phyloP scores from a whole-genome alignment of 2,888 invertebrate species.

The Euplexia lucipara region DNA sequence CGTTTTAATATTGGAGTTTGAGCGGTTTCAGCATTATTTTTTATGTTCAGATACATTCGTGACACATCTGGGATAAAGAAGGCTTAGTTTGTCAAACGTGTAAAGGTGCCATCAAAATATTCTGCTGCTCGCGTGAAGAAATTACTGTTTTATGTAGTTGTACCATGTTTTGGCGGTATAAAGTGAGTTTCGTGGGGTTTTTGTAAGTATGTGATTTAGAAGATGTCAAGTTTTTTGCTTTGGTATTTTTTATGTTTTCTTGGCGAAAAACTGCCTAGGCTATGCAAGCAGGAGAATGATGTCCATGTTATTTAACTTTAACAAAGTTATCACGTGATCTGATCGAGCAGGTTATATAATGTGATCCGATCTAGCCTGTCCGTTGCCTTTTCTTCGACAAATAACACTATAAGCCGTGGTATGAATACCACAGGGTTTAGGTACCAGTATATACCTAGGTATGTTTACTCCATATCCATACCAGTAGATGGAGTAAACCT shows the following conservation, averaged over 20 bases:
- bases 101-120: constrained; percentile 55
- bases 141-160: constrained; percentile 43
- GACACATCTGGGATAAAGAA: constrained; percentile 59
- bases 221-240: constrained; percentile 15
- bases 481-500: no score
- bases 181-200: constrained; percentile 15
- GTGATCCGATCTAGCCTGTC: no score
- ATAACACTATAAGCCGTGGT: no score
- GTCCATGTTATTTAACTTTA: no score
- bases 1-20: constrained; percentile 55
- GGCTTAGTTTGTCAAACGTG: constrained; percentile 57
- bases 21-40: constrained; percentile 63
- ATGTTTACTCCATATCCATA: no score
- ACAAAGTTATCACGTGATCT: no score
- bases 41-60: constrained; percentile 61
- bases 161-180: constrained; percentile 29
- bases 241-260: constrained; percentile 4
- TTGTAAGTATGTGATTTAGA: background rate
- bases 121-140: constrained; percentile 32
- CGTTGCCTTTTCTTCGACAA: no score
- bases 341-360: background rate
- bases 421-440: no score
- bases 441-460: no score
- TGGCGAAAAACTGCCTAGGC: no score
- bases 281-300: no score